These are phyloP conservation scores for Mythimna albipuncta DNA, from an alignment of 2,888 invertebrate genomes.

Conservation along the genomic window DNA sequence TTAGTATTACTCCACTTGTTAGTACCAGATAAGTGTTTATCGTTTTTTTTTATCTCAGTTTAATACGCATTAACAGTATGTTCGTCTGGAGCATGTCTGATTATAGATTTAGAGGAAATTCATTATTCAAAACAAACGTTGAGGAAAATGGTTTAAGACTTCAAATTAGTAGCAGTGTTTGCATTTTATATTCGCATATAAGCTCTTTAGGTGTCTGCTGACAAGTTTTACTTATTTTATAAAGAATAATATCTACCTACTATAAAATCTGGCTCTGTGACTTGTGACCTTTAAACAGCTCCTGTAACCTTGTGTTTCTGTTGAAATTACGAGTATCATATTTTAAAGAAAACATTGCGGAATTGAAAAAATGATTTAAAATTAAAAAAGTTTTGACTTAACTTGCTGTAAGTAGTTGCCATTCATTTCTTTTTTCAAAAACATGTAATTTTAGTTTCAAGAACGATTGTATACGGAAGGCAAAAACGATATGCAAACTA, in stretches of 20 bases:
- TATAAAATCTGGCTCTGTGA: conserved; percentile 1
- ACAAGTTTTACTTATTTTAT: no score
- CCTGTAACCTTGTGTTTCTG: conserved; percentile 27
- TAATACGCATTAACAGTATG: conserved; percentile 33
- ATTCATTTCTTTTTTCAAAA: not conserved
- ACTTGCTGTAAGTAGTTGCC: not conserved
- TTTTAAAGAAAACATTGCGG: conserved; percentile 7
- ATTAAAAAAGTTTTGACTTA: not conserved
- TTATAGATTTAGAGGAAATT: conserved; percentile 27
- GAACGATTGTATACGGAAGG: conserved; percentile 12
- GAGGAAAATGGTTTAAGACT: conserved; percentile 6
- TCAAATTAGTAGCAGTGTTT: not conserved
- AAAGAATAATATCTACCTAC: not conserved
- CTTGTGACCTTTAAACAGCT: conserved; percentile 43
- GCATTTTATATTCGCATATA: not conserved
- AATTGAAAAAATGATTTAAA: not conserved
- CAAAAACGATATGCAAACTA: not conserved
- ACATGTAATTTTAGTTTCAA: not conserved
- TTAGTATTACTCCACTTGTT: conserved; percentile 18
- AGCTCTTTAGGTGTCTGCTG: not conserved
- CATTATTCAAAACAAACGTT: conserved; percentile 12
- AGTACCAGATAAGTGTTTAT: conserved; percentile 45
- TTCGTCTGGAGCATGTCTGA: conserved; percentile 54
- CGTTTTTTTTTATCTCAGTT: conserved; percentile 32
- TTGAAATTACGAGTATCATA: conserved; percentile 29